Percentiles rank a stretch among this genome's conserved stretches.
Evolutionary conservation across 1,140 invertebrate genomes (phyloP).

Genomic region (Olivierus martensii): DNA sequence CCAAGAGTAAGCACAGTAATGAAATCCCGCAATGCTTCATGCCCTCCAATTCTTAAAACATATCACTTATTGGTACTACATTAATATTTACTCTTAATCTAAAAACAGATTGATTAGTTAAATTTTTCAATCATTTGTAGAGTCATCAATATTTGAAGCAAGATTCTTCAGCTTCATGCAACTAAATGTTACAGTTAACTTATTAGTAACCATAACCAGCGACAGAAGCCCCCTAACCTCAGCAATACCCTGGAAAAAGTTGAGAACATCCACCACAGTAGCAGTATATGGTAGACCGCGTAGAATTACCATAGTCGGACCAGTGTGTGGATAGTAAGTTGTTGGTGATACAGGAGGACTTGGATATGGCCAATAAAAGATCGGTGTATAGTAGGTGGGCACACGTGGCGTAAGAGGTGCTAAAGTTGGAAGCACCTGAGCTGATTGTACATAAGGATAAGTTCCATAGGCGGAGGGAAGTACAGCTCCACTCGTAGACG

Average conservation of each 20-base stretch:
- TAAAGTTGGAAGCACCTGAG: slow-evolving; percentile 31
- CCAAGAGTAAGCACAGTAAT: too few relatives aligned
- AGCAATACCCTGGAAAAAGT: slow-evolving; percentile 35
- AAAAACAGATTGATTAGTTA: too few relatives aligned
- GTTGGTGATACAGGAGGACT: slow-evolving; percentile 81
- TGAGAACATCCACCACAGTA: slow-evolving; percentile 27
- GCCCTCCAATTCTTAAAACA: too few relatives aligned
- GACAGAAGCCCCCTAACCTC: slow-evolving; percentile 30
- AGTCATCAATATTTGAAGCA: neutral
- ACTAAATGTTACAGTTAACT: neutral
- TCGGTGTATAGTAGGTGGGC: slow-evolving; percentile 36
- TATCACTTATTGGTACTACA: too few relatives aligned
- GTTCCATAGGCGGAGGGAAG: slow-evolving; percentile 35
- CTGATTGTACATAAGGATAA: slow-evolving; percentile 29
- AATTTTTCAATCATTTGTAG: neutral
- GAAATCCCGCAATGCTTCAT: too few relatives aligned
- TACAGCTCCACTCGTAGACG: slow-evolving; percentile 38
- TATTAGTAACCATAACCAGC: slow-evolving; percentile 1
- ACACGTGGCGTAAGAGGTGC: slow-evolving; percentile 39
- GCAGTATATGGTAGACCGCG: slow-evolving; percentile 34
- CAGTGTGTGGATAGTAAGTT: slow-evolving; percentile 53
- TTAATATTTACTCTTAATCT: too few relatives aligned
- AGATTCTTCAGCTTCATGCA: neutral
- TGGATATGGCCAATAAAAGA: slow-evolving; percentile 80
- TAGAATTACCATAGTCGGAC: slow-evolving; percentile 34